These are phyloP conservation scores for Trichogramma pretiosum DNA, from an alignment of 1,140 invertebrate genomes.

Conservation along the genomic window DNA sequence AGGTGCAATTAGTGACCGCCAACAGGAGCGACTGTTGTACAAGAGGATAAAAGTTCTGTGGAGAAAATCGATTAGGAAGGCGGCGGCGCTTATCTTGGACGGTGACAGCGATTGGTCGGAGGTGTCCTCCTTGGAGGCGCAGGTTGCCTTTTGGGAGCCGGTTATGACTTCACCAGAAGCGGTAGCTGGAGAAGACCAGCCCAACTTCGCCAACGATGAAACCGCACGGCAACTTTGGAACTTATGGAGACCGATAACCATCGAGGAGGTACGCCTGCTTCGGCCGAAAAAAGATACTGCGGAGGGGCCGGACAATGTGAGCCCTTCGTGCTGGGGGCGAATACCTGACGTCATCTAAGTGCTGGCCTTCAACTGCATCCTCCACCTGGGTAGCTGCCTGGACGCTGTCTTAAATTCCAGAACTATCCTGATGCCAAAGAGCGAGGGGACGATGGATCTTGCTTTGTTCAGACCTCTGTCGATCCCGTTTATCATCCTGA, in stretches of 20 bases:
- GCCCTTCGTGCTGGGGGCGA: background rate
- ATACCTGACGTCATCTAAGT: background rate
- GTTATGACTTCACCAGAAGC: background rate
- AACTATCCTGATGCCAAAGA: slow-evolving; percentile 25
- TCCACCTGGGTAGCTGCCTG: background rate
- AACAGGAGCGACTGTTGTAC: background rate
- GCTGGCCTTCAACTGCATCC: slow-evolving; percentile 10
- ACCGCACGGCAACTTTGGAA: background rate
- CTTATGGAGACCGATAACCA: background rate
- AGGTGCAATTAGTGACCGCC: background rate
- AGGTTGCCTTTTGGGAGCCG: background rate
- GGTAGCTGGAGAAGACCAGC: background rate
- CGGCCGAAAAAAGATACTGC: background rate
- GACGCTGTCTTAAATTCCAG: background rate
- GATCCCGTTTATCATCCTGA: slow-evolving; percentile 31
- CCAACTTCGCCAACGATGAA: background rate
- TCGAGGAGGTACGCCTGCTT: background rate
- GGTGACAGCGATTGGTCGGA: background rate
- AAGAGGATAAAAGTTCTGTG: background rate
- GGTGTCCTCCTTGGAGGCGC: background rate
- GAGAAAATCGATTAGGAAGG: background rate
- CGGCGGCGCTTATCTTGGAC: background rate
- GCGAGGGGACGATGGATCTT: background rate
- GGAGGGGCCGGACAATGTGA: background rate
- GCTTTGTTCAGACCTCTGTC: slow-evolving; percentile 32